Percentiles rank a stretch among this genome's conserved stretches.
phyloP scores from a whole-genome alignment of 23 tunicate species.

The Corella eumyota region DNA sequence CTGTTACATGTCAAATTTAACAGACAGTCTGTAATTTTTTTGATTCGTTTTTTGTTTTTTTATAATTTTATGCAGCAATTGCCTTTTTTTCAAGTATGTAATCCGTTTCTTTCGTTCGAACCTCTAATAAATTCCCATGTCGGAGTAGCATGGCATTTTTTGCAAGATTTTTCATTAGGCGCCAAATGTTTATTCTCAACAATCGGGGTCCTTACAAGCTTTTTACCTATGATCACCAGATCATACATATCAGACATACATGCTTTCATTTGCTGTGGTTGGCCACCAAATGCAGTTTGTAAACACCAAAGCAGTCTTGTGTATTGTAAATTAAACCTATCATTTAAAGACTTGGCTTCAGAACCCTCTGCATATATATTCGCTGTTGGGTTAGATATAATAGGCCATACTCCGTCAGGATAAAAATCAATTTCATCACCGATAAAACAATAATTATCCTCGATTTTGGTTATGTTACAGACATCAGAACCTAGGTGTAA shows the following conservation, averaged over 20 bases:
- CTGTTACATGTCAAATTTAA: too few species aligned
- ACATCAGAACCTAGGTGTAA: not conserved
- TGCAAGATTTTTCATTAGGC: not conserved
- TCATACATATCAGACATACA: constrained; percentile 41
- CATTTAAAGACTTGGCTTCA: constrained; percentile 10
- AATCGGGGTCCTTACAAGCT: constrained; percentile 21
- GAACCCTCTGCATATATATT: constrained; percentile 10
- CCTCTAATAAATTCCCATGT: constrained; percentile 3
- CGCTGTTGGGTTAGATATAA: constrained; percentile 14
- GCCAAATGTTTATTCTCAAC: not conserved
- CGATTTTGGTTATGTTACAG: constrained; percentile 1
- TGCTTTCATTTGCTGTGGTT: constrained; percentile 3
- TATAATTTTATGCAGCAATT: too few species aligned
- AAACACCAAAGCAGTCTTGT: constrained; percentile 34
- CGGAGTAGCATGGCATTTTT: constrained; percentile 9
- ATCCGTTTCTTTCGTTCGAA: constrained; percentile 5
- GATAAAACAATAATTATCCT: constrained; percentile 10
- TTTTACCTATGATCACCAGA: constrained; percentile 25
- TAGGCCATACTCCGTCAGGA: constrained; percentile 44
- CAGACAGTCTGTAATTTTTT: too few species aligned
- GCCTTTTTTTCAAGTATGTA: not conserved
- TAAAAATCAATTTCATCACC: constrained; percentile 27
- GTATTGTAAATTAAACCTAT: constrained; percentile 27
- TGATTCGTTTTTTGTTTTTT: too few species aligned
- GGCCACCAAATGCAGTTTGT: constrained; percentile 25